These are phyloP conservation scores for Hylia prasina DNA, from an alignment of 2,113 vertebrate genomes.

Conservation along the genomic window DNA sequence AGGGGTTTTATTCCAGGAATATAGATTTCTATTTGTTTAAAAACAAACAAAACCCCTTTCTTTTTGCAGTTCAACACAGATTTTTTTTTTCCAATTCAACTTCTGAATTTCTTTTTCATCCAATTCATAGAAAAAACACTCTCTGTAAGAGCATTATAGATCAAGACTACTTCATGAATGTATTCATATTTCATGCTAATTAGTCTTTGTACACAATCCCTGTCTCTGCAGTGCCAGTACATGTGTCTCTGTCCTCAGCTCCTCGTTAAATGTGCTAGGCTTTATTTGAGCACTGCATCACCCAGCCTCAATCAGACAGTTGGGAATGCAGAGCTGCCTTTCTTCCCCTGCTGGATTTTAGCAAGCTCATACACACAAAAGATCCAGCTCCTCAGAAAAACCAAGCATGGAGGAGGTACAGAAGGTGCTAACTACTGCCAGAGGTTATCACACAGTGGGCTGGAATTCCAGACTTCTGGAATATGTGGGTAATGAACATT, in stretches of 20 bases:
- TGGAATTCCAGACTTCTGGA: background rate
- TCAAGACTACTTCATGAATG: conserved; percentile 71
- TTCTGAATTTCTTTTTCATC: conserved; percentile 61
- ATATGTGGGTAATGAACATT: background rate
- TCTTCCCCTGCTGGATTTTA: conserved; percentile 39
- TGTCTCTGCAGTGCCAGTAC: conserved; percentile 69
- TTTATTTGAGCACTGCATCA: conserved; percentile 72
- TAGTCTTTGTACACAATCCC: conserved; percentile 66
- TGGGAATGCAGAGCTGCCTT: conserved; percentile 56
- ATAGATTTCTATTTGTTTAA: background rate
- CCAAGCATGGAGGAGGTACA: background rate
- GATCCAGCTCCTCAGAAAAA: background rate
- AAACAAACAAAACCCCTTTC: background rate
- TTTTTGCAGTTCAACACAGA: conserved; percentile 21
- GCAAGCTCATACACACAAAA: conserved; percentile 1
- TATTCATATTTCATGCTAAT: conserved; percentile 80
- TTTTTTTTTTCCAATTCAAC: conserved; percentile 39
- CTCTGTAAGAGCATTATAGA: conserved; percentile 67
- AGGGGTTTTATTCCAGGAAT: background rate
- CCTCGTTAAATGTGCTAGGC: conserved; percentile 78
- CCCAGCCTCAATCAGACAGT: conserved; percentile 51
- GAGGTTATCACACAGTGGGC: background rate
- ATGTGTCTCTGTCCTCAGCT: conserved; percentile 77
- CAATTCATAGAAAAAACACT: conserved; percentile 59
- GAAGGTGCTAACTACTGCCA: background rate